phyloP scores from a whole-genome alignment of 2,113 vertebrate genomes.

The Menura novaehollandiae region DNA sequence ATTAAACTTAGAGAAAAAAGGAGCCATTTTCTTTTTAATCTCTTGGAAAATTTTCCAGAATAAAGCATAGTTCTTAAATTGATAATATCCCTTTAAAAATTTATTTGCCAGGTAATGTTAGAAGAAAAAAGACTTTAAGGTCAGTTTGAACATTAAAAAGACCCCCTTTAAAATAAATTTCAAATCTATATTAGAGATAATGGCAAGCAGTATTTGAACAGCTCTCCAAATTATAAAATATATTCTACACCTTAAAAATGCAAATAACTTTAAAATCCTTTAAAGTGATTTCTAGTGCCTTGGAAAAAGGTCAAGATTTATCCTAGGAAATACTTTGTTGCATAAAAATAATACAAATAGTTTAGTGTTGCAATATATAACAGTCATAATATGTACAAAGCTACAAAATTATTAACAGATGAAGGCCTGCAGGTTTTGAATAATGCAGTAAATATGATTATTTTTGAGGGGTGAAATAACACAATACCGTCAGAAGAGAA shows the following conservation, averaged over 20 bases:
- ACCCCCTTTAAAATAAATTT: slow-evolving; percentile 12
- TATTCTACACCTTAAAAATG: slow-evolving; percentile 4
- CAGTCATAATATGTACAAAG: background rate
- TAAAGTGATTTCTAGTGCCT: background rate
- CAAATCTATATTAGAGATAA: slow-evolving; percentile 23
- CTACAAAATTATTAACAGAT: slow-evolving; percentile 18
- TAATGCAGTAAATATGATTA: background rate
- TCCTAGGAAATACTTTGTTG: background rate
- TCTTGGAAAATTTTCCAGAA: background rate
- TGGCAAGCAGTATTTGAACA: background rate
- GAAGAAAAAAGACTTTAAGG: slow-evolving; percentile 39
- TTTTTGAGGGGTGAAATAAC: slow-evolving; percentile 14
- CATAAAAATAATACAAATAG: background rate
- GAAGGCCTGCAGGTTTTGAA: background rate
- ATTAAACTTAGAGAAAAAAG: slow-evolving; percentile 24
- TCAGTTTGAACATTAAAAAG: slow-evolving; percentile 35
- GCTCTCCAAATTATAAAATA: slow-evolving; percentile 16
- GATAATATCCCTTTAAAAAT: slow-evolving; percentile 51
- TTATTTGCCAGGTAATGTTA: slow-evolving; percentile 40
- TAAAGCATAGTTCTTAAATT: slow-evolving; percentile 29
- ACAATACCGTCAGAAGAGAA: background rate
- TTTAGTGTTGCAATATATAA: background rate
- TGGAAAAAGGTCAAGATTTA: background rate
- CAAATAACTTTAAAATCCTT: background rate
- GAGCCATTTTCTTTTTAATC: slow-evolving; percentile 26